Evolutionary conservation across 2,113 vertebrate species (phyloP), one percentile per base, ranked within the genome.

Genomic region (Peromyscus polionotus): DNA sequence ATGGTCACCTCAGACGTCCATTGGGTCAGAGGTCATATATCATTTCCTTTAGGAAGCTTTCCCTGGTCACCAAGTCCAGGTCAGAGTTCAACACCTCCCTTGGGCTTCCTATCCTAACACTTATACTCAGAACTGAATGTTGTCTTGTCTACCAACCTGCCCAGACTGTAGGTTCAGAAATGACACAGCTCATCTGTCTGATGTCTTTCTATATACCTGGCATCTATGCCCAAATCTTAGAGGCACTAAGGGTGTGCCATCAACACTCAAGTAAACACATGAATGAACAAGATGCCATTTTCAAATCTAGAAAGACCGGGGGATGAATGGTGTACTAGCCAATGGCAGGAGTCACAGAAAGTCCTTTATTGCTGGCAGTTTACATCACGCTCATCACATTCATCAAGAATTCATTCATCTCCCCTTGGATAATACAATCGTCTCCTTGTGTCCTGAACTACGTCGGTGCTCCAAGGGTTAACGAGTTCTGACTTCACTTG

Each of bases 351-450:
- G 81, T 68, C 94, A 65, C 7, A 81, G 77, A 48, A 68, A 94
- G 68, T 65, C 59, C 63, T 97, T 98, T 98, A 97, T 96, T 97
- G 70, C 73, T 19, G 42, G 17, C 4, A 79, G 39, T 45, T 80
- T n/a, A 85, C 12, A n/a, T 9, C 57, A 77, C 26, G 26, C 26
- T n/a, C 36, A 12, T 24, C 16, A 12, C 0, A 3, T 28, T 73
- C 67, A 51, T 63, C 63, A 51, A 72, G 13, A 63, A n/a, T 70
- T 61, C 67, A 24, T 31, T 75, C 70, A 5, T 72, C 51, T 87
- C 72, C 67, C 77, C 76, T 88, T 59, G 51, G 72, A 39, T n/a
- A 77, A 5, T n/a, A 12, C 33, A 48, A 86, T 72, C 91, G 54
- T 72, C 91, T 59, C 70, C 45, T 79, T 70, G 20, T 7, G 13